Base-by-base conservation (phyloP, 2,888 invertebrate genomes). In the Limulus polyphemus region DNA sequence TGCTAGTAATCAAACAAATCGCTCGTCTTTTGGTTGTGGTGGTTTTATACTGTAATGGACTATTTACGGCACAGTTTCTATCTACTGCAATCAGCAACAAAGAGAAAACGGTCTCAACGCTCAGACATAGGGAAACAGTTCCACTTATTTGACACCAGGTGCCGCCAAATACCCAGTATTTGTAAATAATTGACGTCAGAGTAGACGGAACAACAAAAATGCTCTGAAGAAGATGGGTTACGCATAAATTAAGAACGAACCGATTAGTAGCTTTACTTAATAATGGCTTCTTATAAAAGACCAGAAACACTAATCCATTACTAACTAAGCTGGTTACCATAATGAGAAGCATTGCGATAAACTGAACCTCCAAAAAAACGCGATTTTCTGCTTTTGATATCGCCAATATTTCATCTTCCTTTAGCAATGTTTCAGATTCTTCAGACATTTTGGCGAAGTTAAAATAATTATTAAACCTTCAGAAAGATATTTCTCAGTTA, bases 191-290 rank as follows among this genome's bases (percentile, higher is more conserved):
- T 12, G 77, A 74, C n/a, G 77, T 73, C 49, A 77, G 68, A 48
- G 74, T 74, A 55, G 77, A 71, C 0, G 80, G 80, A 65, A 77
- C 76, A 47, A 79, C 76, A 46, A 79, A 71, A 46, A 77, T 66
- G 1, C 79, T 77, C 58, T 78, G 77, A 51, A 79, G 70, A 49
- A 78, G 73, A 71, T 80, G 79, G 61, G 79, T 78, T 49, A 78
- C 73, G 17, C 79, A 77, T 69, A 82, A 73, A 72, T 81, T 86
- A 73, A 86, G 71, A 17, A 81, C 78, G 70, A 80, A 80, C 69
- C 79, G 83, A 81, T 88, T 88, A 62, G 88, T 87, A 71, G 87
- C 83, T 68, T 87, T 87, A 72, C 88, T 81, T 58, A 88, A 79
- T 57, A 84, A 83, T 59, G 87, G 84, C 69, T 85, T 80, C 71